phyloP scores from a whole-genome alignment of 2,888 invertebrate genomes.

The Ariolimax columbianus region DNA sequence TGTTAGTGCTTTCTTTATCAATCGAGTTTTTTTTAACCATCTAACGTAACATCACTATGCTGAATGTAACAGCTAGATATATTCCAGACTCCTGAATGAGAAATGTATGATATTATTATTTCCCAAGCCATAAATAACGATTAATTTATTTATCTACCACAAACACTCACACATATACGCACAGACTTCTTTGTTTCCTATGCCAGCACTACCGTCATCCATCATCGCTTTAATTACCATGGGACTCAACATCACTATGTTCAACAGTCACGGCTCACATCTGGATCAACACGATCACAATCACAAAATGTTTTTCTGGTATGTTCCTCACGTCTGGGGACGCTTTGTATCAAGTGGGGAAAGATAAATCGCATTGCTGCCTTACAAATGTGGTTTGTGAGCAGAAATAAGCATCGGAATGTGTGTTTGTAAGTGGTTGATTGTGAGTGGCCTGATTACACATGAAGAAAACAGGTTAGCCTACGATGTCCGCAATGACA shows the following conservation, averaged over 20 bases:
- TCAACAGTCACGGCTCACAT: not conserved
- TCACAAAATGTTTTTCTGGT: not conserved
- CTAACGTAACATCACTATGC: too few relatives aligned
- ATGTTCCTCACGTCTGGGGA: not conserved
- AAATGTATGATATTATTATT: too few relatives aligned
- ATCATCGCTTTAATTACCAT: not conserved
- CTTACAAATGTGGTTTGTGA: too few relatives aligned
- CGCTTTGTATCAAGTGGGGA: not conserved
- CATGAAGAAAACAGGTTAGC: too few relatives aligned
- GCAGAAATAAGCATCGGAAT: too few relatives aligned
- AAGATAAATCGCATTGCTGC: not conserved
- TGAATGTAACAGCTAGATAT: too few relatives aligned
- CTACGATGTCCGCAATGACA: too few relatives aligned
- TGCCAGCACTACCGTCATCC: not conserved
- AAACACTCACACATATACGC: not conserved
- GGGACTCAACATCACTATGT: not conserved
- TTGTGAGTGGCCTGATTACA: too few relatives aligned
- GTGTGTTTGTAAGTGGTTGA: too few relatives aligned
- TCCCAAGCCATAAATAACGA: not conserved
- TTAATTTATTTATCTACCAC: not conserved
- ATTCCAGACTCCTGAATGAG: too few relatives aligned
- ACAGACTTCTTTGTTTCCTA: not conserved
- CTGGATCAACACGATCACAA: not conserved
- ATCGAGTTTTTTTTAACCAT: too few relatives aligned
- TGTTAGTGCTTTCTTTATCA: too few relatives aligned